These are phyloP conservation scores for Copidosoma floridanum DNA, from an alignment of 1,140 invertebrate genomes.

Conservation along the genomic window DNA sequence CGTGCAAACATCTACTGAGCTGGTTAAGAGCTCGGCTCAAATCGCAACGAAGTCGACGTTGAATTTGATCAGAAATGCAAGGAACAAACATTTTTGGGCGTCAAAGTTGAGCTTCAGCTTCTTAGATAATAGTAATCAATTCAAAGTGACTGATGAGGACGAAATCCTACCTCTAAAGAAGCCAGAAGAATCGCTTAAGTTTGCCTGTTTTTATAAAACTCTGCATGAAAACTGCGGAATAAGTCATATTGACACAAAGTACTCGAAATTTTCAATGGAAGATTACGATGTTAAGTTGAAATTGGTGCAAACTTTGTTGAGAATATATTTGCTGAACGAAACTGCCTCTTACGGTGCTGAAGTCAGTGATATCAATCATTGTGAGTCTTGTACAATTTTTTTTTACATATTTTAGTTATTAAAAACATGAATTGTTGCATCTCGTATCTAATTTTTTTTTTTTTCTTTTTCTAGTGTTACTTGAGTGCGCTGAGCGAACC, in stretches of 20 bases:
- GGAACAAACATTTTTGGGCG: constrained; percentile 48
- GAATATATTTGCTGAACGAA: constrained; percentile 50
- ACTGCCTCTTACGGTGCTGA: constrained; percentile 47
- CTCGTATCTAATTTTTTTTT: constrained; percentile 13
- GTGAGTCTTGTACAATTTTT: constrained; percentile 36
- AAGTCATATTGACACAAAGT: constrained; percentile 47
- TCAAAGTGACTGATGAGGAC: constrained; percentile 29
- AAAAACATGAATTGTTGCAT: no score
- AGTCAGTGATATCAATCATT: constrained; percentile 47
- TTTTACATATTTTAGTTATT: constrained; percentile 3
- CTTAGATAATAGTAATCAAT: constrained; percentile 26
- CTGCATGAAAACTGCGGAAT: constrained; percentile 39
- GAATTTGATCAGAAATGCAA: constrained; percentile 47
- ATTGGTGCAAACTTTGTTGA: constrained; percentile 49
- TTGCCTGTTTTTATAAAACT: constrained; percentile 52
- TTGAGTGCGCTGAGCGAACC: constrained; percentile 46
- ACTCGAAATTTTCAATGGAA: constrained; percentile 46
- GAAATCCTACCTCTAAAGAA: constrained; percentile 23
- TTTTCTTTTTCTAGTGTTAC: constrained; percentile 43
- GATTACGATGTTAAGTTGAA: constrained; percentile 45
- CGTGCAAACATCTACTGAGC: constrained; percentile 48
- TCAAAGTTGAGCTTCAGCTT: constrained; percentile 44
- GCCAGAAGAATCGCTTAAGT: constrained; percentile 43
- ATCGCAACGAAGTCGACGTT: constrained; percentile 51
- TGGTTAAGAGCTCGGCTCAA: constrained; percentile 51